phyloP scores from a whole-genome alignment of 2,113 vertebrate species.

The Capreolus pygargus region DNA sequence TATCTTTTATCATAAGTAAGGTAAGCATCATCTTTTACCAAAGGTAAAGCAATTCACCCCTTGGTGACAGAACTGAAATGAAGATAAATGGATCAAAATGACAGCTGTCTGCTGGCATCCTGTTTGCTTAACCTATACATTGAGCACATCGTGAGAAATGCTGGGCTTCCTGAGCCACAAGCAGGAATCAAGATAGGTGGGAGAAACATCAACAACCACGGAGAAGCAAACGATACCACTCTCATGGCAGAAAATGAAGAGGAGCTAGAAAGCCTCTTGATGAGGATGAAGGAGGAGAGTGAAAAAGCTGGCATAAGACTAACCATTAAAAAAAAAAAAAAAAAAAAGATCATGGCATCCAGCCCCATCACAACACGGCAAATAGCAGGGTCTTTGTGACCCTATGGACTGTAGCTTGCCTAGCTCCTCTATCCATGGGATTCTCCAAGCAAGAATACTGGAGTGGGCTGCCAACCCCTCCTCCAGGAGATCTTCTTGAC shows the following conservation, averaged over 20 bases:
- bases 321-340: not conserved
- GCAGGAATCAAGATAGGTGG: not conserved
- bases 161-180: not conserved
- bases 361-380: not conserved
- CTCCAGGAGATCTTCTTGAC: not conserved
- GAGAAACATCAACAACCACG: not conserved
- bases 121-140: not conserved
- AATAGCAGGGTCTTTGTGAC: not conserved
- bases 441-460: not conserved
- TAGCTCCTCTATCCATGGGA: not conserved
- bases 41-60: not conserved
- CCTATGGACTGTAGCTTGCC: not conserved
- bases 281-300: not conserved
- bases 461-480: not conserved
- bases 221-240: not conserved
- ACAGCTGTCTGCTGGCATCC: not conserved
- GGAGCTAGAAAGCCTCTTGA: not conserved
- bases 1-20: not conserved
- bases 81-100: not conserved
- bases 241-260: not conserved
- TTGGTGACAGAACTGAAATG: not conserved
- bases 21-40: not conserved
- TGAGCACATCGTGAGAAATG: not conserved
- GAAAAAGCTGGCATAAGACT: not conserved
- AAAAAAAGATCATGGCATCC: not conserved